Conservation (phyloP, 92 coral and sea anemone species). For the Bergia sp. region DNA sequence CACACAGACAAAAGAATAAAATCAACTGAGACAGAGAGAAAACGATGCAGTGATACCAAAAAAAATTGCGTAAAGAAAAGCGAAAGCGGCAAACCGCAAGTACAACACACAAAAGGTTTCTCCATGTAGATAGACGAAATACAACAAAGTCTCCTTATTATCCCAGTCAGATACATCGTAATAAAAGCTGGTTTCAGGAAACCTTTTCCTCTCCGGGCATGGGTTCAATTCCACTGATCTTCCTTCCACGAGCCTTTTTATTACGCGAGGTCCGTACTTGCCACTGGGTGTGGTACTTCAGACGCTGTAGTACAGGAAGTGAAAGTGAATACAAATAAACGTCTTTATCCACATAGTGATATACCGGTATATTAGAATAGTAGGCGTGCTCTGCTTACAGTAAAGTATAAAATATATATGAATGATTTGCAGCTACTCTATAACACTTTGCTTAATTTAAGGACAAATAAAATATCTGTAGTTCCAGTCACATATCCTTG, state of each 20-base stretch:
- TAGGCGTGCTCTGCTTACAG: too few relatives aligned
- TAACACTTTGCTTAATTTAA: too few relatives aligned
- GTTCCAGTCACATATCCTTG: too few relatives aligned
- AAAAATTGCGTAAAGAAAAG: neutral
- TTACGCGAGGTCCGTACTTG: constrained; percentile 89
- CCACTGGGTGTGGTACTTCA: constrained; percentile 99
- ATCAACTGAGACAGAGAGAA: neutral
- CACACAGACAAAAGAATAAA: neutral
- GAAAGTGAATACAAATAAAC: neutral
- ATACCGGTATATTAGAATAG: too few relatives aligned
- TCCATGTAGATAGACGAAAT: neutral
- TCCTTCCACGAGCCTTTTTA: constrained; percentile 90
- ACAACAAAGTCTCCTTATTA: neutral
- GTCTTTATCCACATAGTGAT: too few relatives aligned
- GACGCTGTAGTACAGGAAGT: constrained; percentile 60
- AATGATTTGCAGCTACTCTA: too few relatives aligned
- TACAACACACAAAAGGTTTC: neutral
- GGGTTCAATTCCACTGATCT: constrained; percentile 98
- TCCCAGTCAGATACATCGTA: neutral
- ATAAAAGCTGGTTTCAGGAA: neutral
- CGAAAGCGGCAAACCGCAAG: neutral
- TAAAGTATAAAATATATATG: too few relatives aligned
- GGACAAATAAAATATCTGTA: too few relatives aligned
- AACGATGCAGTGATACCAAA: neutral
- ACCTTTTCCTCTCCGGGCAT: constrained; percentile 99